Conservation (phyloP, 2,888 invertebrate genomes). For the Frankliniella fusca region DNA sequence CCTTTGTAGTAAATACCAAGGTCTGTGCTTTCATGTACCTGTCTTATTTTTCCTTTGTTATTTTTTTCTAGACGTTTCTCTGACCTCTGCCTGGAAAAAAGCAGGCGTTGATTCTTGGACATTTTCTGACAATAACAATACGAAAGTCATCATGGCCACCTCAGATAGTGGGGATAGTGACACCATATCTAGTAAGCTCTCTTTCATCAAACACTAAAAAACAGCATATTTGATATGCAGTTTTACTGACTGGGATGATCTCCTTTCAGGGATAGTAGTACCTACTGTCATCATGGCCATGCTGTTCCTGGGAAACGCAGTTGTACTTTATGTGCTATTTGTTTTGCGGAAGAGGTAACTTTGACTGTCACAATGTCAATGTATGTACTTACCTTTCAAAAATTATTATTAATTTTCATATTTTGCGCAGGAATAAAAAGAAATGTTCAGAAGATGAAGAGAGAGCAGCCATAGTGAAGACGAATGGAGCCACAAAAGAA, state of each 20-base stretch:
- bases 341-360: constrained; percentile 64
- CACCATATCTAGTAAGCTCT: background rate
- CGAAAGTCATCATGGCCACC: background rate
- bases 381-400: background rate
- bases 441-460: background rate
- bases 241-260: background rate
- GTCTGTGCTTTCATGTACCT: background rate
- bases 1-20: too few relatives aligned
- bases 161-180: background rate
- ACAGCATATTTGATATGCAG: background rate
- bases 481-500: background rate
- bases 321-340: constrained; percentile 69
- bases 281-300: constrained; percentile 67
- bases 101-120: background rate
- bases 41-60: background rate
- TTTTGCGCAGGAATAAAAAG: background rate
- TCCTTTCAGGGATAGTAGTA: constrained; percentile 61
- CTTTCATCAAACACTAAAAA: background rate
- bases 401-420: background rate
- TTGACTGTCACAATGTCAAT: background rate
- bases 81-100: background rate
- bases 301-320: constrained; percentile 67
- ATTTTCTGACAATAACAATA: background rate
- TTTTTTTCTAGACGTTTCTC: constrained; percentile 7
- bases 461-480: constrained; percentile 6